Conservation (phyloP, 2,888 invertebrate genomes). For the Drosophila bunnanda region DNA sequence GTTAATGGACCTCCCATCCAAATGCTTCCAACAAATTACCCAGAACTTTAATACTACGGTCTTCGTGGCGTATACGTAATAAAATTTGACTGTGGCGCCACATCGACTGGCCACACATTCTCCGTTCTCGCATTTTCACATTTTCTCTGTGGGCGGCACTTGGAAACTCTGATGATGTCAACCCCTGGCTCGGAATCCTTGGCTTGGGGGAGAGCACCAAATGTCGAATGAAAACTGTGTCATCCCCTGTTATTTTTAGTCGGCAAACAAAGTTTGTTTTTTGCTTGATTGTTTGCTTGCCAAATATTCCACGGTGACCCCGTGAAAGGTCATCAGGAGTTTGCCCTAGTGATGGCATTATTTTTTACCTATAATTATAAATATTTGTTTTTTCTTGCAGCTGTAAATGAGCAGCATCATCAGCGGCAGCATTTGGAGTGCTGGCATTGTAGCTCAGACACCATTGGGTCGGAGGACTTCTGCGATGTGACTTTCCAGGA, state of each 20-base stretch:
- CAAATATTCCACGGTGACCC: constrained; percentile 40
- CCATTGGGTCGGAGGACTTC: constrained; percentile 82
- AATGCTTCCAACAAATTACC: constrained; percentile 1
- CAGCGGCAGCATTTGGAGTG: constrained; percentile 71
- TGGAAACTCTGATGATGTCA: constrained; percentile 43
- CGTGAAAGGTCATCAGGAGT: constrained; percentile 45
- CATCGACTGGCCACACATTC: constrained; percentile 54
- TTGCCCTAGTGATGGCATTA: neutral
- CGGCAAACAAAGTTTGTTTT: constrained; percentile 8
- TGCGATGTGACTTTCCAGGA: constrained; percentile 81
- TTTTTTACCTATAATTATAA: neutral
- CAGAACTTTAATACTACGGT: constrained; percentile 14
- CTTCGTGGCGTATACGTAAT: constrained; percentile 54
- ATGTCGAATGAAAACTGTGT: constrained; percentile 26
- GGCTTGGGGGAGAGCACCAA: neutral
- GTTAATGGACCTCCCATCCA: constrained; percentile 7
- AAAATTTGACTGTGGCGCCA: constrained; percentile 60
- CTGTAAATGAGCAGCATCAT: constrained; percentile 47
- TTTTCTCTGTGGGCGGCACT: constrained; percentile 34
- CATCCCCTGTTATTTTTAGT: constrained; percentile 20
- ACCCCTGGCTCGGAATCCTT: constrained; percentile 12
- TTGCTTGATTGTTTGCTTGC: constrained; percentile 1
- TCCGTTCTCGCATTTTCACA: constrained; percentile 24
- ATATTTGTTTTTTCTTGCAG: neutral
- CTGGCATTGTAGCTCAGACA: constrained; percentile 83